These are phyloP conservation scores for Tetranychus cinnabarinus DNA, from an alignment of 1,140 invertebrate genomes.

Conservation along the genomic window DNA sequence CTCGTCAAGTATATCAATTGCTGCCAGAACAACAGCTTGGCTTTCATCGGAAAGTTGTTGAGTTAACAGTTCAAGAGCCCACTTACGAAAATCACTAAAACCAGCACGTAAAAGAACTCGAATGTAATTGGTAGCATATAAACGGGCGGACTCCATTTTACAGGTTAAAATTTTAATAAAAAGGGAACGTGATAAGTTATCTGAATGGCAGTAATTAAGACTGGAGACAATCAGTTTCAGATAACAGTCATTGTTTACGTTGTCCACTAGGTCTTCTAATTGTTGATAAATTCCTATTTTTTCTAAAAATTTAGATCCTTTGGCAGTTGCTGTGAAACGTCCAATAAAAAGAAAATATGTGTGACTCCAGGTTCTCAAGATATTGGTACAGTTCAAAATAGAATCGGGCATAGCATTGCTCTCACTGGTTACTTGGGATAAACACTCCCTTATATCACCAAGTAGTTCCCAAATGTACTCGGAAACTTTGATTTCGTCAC, in stretches of 20 bases:
- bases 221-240: conserved; percentile 72
- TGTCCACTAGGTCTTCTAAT: conserved; percentile 25
- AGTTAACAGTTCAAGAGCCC: conserved; percentile 58
- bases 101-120: conserved; percentile 52
- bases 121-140: conserved; percentile 74
- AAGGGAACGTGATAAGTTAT: conserved; percentile 31
- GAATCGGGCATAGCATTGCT: conserved; percentile 51
- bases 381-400: conserved; percentile 60
- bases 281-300: conserved; percentile 48
- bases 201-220: conserved; percentile 39
- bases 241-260: conserved; percentile 66
- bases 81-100: conserved; percentile 28
- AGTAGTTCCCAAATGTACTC: conserved; percentile 49
- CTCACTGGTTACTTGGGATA: conserved; percentile 35
- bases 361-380: conserved; percentile 65
- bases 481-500: conserved; percentile 27
- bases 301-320: conserved; percentile 42
- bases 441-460: conserved; percentile 45
- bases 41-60: conserved; percentile 55
- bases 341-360: conserved; percentile 83
- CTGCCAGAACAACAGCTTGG: conserved; percentile 39
- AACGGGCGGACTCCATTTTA: conserved; percentile 36
- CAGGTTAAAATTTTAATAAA: conserved; percentile 24
- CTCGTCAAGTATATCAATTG: conserved; percentile 65
- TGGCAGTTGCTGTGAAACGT: conserved; percentile 44